A percentile compares a stretch with the other conserved stretches of the same genome.
These are phyloP conservation scores for Apaloderma vittatum DNA, from an alignment of 2,113 vertebrate species.

Conservation along the genomic window DNA sequence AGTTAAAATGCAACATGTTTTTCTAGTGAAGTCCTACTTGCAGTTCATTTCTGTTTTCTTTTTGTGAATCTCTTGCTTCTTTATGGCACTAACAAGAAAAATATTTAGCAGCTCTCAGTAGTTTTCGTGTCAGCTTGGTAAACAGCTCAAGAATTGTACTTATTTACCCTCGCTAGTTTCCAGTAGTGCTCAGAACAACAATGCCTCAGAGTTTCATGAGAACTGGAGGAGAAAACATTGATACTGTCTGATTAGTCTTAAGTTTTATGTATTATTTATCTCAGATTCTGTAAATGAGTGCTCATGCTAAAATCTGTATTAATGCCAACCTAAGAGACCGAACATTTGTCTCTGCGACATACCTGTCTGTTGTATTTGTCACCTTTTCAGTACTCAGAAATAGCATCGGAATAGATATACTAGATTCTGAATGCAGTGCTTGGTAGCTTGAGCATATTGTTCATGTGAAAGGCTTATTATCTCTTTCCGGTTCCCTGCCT, in stretches of 20 bases:
- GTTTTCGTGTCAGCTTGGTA: background rate
- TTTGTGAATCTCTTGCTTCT: background rate
- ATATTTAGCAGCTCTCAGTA: background rate
- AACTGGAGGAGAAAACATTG: background rate
- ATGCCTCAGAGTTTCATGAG: background rate
- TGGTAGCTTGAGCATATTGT: background rate
- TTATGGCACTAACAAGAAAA: background rate
- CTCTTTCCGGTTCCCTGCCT: accelerated
- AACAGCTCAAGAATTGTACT: background rate
- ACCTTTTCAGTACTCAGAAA: background rate
- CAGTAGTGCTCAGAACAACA: background rate
- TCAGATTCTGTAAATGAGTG: background rate
- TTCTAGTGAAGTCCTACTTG: background rate
- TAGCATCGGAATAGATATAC: background rate
- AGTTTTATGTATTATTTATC: background rate
- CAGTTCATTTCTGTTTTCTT: background rate
- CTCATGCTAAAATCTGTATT: background rate
- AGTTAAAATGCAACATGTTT: background rate
- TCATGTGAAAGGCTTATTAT: background rate
- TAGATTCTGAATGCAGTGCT: background rate
- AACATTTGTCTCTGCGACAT: background rate
- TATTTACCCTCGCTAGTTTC: background rate
- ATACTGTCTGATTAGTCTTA: background rate
- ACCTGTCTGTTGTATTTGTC: background rate
- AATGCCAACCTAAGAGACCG: background rate